A percentile compares a stretch with the other conserved stretches of the same genome.
phyloP scores from a whole-genome alignment of 2,113 vertebrate genomes.

The Regulus satrapa region DNA sequence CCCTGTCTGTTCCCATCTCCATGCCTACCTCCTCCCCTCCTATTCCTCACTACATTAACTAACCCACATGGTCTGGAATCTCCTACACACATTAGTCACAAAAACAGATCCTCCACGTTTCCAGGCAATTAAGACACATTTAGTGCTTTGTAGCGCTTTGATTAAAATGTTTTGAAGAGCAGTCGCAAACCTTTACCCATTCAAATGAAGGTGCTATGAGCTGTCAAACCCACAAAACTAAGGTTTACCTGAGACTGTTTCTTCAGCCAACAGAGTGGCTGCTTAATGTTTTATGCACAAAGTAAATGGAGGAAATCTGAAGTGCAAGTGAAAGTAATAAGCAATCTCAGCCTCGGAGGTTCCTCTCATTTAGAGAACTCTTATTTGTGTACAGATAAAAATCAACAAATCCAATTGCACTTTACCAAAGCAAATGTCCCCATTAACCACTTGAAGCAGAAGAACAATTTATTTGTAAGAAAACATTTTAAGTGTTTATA shows the following conservation, averaged over 20 bases:
- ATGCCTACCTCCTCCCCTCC: background rate
- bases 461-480: background rate
- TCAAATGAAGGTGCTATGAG: background rate
- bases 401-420: slow-evolving; percentile 15
- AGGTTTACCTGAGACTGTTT: background rate
- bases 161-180: background rate
- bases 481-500: background rate
- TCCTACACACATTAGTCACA: background rate
- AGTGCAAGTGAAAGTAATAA: background rate
- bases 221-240: background rate
- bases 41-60: background rate
- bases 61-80: background rate
- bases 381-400: background rate
- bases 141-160: background rate
- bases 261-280: background rate
- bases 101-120: background rate
- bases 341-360: background rate
- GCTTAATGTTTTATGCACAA: background rate
- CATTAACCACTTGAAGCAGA: slow-evolving; percentile 22
- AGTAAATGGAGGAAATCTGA: background rate
- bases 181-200: background rate
- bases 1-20: background rate
- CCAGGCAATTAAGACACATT: background rate
- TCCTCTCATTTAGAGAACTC: background rate
- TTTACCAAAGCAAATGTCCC: background rate